Conservation (phyloP, 1,140 invertebrate species). For the Meloidogyne hapla region DNA sequence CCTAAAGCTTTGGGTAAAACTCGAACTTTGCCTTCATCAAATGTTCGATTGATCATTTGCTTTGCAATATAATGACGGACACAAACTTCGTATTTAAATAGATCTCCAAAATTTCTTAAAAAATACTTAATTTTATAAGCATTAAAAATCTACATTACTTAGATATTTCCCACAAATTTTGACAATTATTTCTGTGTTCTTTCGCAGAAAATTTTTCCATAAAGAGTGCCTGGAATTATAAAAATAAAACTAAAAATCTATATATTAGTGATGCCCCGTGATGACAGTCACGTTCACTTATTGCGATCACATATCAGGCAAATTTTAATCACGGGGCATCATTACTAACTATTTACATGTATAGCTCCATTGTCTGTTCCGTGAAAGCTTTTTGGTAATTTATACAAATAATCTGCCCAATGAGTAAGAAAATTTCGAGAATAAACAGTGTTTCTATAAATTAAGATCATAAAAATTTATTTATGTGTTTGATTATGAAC, state of each 20-base stretch:
- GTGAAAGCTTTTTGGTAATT: slow-evolving; percentile 37
- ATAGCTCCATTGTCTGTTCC: slow-evolving; percentile 50
- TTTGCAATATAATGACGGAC: slow-evolving; percentile 11
- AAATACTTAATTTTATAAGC: slow-evolving; percentile 3
- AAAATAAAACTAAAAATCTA: background rate
- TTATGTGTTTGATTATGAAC: too few relatives aligned
- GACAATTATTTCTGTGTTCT: slow-evolving; percentile 9
- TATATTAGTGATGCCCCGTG: too few relatives aligned
- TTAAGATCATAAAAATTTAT: too few relatives aligned
- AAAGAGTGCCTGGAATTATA: slow-evolving; percentile 9
- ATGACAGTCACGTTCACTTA: too few relatives aligned
- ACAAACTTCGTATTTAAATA: slow-evolving; percentile 36
- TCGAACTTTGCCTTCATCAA: slow-evolving; percentile 12
- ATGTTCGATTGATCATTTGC: background rate
- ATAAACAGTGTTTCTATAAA: slow-evolving; percentile 37
- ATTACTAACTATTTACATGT: slow-evolving; percentile 34
- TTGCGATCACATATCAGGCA: too few relatives aligned
- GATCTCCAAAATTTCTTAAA: slow-evolving; percentile 37
- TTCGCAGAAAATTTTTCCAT: background rate
- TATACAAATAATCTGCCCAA: slow-evolving; percentile 39
- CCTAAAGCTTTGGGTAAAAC: slow-evolving; percentile 12
- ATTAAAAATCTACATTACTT: background rate
- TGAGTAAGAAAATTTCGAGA: slow-evolving; percentile 25
- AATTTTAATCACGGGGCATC: too few relatives aligned
- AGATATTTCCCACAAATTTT: slow-evolving; percentile 11